phyloP scores from a whole-genome alignment of 2,888 invertebrate species.

The Philereme transversata region DNA sequence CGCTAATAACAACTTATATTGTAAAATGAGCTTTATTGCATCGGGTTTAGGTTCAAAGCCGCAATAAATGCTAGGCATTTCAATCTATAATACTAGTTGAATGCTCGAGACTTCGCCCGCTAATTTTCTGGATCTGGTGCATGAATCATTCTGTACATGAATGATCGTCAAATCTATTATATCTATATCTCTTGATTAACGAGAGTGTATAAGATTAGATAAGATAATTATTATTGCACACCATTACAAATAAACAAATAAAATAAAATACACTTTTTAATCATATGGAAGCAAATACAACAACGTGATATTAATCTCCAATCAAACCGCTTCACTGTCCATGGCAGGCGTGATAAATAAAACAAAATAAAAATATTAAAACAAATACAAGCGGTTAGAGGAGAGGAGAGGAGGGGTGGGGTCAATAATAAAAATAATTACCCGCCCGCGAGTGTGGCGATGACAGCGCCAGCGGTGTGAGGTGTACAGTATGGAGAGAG shows the following conservation, averaged over 20 bases:
- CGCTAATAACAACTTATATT: too few relatives aligned
- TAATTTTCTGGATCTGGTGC: too few relatives aligned
- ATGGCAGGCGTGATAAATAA: conserved; percentile 38
- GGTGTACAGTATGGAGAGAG: conserved; percentile 44
- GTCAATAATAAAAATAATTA: conserved; percentile 59
- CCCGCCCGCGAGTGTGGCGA: conserved; percentile 60
- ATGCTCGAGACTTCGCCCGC: too few relatives aligned
- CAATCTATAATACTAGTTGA: too few relatives aligned
- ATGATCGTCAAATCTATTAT: too few relatives aligned
- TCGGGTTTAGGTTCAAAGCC: too few relatives aligned
- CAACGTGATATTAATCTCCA: conserved; percentile 23
- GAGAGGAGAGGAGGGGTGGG: conserved; percentile 32
- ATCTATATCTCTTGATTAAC: too few relatives aligned
- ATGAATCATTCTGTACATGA: too few relatives aligned
- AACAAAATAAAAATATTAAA: conserved; percentile 54
- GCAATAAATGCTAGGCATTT: too few relatives aligned
- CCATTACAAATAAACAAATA: neutral
- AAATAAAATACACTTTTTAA: neutral
- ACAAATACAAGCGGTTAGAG: conserved; percentile 47
- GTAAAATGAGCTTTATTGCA: too few relatives aligned
- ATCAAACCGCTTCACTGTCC: conserved; percentile 39
- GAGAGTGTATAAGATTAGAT: too few relatives aligned
- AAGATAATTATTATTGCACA: too few relatives aligned
- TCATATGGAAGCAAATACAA: neutral
- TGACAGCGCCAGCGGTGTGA: conserved; percentile 59